Conservation (phyloP, 2,888 invertebrate species). For the Embidobia sp. region DNA sequence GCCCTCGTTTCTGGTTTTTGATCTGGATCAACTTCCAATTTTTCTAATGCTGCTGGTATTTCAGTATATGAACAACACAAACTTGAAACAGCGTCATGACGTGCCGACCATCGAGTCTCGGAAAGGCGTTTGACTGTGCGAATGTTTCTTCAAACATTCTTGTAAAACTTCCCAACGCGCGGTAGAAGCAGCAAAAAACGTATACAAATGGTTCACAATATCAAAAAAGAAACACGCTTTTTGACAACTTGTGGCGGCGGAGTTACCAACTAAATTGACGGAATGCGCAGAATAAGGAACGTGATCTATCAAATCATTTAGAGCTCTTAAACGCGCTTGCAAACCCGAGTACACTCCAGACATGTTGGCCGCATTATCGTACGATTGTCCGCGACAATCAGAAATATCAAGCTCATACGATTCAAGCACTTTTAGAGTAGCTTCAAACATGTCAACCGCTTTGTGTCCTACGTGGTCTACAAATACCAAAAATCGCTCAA, state of each 20-base stretch:
- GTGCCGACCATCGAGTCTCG: slow-evolving; percentile 42
- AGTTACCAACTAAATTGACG: slow-evolving; percentile 69
- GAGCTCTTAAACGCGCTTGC: slow-evolving; percentile 70
- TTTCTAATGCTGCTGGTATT: neutral
- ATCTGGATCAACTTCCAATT: no score
- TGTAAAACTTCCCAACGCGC: slow-evolving; percentile 35
- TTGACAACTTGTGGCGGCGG: slow-evolving; percentile 67
- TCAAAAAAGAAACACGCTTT: no score
- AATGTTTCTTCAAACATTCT: neutral
- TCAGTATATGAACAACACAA: neutral
- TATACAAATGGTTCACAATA: neutral
- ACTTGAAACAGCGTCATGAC: slow-evolving; percentile 14
- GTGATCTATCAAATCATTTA: no score
- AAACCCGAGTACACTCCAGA: slow-evolving; percentile 67
- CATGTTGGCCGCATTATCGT: slow-evolving; percentile 71
- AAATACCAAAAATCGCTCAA: no score
- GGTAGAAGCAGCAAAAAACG: slow-evolving; percentile 3
- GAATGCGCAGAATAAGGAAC: slow-evolving; percentile 69
- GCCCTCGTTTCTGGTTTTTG: slow-evolving; percentile 15
- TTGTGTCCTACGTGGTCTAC: no score
- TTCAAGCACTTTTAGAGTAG: no score
- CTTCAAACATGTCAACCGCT: no score
- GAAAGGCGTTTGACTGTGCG: slow-evolving; percentile 15
- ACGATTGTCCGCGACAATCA: slow-evolving; percentile 70
- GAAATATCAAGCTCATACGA: slow-evolving; percentile 63